Conservation (phyloP, 2,888 invertebrate genomes). For the Mermis nigrescens region DNA sequence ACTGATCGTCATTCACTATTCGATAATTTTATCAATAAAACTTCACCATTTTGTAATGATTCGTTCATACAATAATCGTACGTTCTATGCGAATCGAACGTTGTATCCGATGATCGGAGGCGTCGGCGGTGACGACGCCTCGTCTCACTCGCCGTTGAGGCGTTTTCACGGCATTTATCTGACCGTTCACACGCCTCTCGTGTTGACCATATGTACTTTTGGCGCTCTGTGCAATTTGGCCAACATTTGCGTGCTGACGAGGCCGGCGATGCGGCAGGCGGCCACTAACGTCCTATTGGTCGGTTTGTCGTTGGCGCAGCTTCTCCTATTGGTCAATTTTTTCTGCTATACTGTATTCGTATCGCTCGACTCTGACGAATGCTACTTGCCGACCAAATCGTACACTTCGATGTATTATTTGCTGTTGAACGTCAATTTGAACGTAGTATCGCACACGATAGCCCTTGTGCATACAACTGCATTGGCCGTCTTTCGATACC, state of each 20-base stretch:
- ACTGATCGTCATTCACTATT: too few relatives aligned
- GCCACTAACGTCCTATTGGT: slow-evolving; percentile 6
- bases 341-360: not conserved
- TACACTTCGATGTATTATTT: not conserved
- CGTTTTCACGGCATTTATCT: not conserved
- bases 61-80: too few relatives aligned
- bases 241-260: slow-evolving; percentile 8
- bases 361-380: not conserved
- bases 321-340: slow-evolving; percentile 8
- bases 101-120: too few relatives aligned
- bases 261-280: not conserved
- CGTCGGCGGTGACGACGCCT: too few relatives aligned
- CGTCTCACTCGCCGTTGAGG: too few relatives aligned
- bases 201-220: slow-evolving; percentile 5
- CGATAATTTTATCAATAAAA: too few relatives aligned
- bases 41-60: too few relatives aligned
- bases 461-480: not conserved
- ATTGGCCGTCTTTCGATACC: slow-evolving; percentile 8
- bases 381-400: not conserved
- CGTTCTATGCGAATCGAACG: too few relatives aligned
- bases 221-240: slow-evolving; percentile 5
- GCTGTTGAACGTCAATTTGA: slow-evolving; percentile 6
- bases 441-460: slow-evolving; percentile 5
- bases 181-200: slow-evolving; percentile 5
- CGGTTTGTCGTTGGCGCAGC: slow-evolving; percentile 10